Evolutionary conservation across 2,888 invertebrate genomes (phyloP), one percentile per base, ranked within the genome.

Genomic region (Zygogramma bicolorata): DNA sequence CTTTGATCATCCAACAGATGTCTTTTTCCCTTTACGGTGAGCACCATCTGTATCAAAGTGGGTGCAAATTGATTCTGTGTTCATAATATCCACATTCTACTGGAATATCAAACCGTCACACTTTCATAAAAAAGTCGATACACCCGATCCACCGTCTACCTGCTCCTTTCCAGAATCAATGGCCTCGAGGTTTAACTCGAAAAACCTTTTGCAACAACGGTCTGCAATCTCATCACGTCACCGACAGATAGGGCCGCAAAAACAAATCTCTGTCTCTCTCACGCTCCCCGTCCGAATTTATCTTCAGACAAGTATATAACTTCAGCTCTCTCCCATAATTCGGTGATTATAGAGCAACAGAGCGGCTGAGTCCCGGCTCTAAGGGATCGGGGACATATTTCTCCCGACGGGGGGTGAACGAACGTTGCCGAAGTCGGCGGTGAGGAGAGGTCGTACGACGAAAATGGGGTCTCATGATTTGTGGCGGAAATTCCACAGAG

Each of bases 301-400:
- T 53, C 53, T 27, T 53, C 6, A 46, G 53, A 27, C 25, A n/a
- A 53, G 53, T 53, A 13, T 53, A 53, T 53, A 53, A 53, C 53
- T 53, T 15, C 27, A 53, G 53, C 25, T 53, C 25, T 25, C 53
- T 53, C n/a, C 25, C 27, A 53, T 53, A 53, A 53, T 53, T 53
- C 53, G 25, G 53, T 53, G 53, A 53, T 53, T 53, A 53, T 53
- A 53, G 53, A 27, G 53, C 53, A 53, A 53, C 53, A 53, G 53
- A 53, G 53, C 53, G 53, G 53, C 53, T 25, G 27, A 53, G 53
- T 25, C 53, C 25, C 27, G 53, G 22, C 53, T 53, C 27, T 53
- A 27, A 53, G 53, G 53, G 53, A 53, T 53, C 27, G 53, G 53
- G 53, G 53, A 53, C 53, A 27, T 53, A 53, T 27, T 53, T 53